phyloP scores from a whole-genome alignment of 2,113 vertebrate genomes.

The Theropithecus gelada region DNA sequence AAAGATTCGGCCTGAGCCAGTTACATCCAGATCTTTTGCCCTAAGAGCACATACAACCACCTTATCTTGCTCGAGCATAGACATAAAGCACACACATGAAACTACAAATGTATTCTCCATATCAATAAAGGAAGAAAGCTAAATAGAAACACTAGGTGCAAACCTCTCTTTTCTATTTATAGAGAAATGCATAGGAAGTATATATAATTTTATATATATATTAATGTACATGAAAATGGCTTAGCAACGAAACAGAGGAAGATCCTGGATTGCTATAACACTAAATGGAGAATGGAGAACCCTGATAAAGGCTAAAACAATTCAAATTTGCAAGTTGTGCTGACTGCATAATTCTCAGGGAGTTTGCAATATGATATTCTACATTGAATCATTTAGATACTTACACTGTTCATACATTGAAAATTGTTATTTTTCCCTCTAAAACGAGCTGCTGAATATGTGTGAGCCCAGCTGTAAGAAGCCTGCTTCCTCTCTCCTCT shows the following conservation, averaged over 20 bases:
- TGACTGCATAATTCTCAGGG: constrained; percentile 31
- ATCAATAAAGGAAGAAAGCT: background rate
- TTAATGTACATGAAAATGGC: constrained; percentile 23
- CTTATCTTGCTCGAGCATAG: background rate
- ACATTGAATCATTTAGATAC: background rate
- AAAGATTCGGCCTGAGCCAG: rapidly evolving
- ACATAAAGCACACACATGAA: background rate
- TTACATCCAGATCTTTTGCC: background rate
- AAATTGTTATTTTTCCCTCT: background rate
- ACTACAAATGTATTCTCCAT: background rate
- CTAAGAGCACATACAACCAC: background rate
- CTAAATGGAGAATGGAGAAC: background rate
- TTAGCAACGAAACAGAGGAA: background rate
- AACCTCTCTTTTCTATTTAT: constrained; percentile 33
- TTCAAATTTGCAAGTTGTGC: constrained; percentile 10
- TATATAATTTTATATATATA: background rate
- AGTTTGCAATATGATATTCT: background rate
- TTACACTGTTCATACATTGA: background rate
- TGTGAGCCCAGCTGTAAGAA: background rate
- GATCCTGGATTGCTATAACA: background rate
- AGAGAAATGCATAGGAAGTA: background rate
- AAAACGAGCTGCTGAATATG: constrained; percentile 31
- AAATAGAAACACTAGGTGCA: background rate
- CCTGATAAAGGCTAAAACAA: background rate
- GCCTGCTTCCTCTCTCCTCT: background rate